phyloP scores from a whole-genome alignment of 2,888 invertebrate species.

The Ditylenchus weischeri region DNA sequence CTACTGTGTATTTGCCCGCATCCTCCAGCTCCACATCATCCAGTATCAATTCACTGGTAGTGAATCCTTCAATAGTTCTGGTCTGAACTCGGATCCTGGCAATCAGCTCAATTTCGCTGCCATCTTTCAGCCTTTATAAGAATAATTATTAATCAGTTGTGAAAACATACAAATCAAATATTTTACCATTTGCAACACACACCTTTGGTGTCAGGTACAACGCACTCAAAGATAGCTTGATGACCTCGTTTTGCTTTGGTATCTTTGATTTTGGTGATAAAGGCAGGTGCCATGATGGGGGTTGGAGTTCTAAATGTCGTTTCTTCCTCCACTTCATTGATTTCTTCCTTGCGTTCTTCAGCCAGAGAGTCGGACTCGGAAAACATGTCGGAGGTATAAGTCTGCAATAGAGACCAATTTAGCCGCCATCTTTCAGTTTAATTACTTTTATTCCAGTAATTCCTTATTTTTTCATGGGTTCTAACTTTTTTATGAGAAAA shows the following conservation, averaged over 20 bases:
- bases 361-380: conserved; percentile 52
- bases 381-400: conserved; percentile 56
- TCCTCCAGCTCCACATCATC: conserved; percentile 55
- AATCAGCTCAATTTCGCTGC: conserved; percentile 57
- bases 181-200: conserved; percentile 56
- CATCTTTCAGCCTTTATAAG: conserved; percentile 40
- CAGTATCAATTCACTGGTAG: conserved; percentile 52
- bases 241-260: conserved; percentile 52
- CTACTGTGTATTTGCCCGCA: conserved; percentile 54
- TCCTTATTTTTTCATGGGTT: no score
- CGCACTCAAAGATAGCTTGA: conserved; percentile 58
- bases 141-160: no score
- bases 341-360: conserved; percentile 41
- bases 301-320: conserved; percentile 54
- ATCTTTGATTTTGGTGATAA: conserved; percentile 59
- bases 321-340: conserved; percentile 51
- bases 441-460: no score
- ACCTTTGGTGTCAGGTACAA: conserved; percentile 59
- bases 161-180: neutral
- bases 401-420: conserved; percentile 22
- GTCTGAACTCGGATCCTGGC: conserved; percentile 57
- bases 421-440: no score
- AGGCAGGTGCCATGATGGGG: conserved; percentile 58
- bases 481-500: no score
- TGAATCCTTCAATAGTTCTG: conserved; percentile 46